phyloP scores from a whole-genome alignment of 2,797 vertebrate genomes.

The Brachyrhaphis roseni region DNA sequence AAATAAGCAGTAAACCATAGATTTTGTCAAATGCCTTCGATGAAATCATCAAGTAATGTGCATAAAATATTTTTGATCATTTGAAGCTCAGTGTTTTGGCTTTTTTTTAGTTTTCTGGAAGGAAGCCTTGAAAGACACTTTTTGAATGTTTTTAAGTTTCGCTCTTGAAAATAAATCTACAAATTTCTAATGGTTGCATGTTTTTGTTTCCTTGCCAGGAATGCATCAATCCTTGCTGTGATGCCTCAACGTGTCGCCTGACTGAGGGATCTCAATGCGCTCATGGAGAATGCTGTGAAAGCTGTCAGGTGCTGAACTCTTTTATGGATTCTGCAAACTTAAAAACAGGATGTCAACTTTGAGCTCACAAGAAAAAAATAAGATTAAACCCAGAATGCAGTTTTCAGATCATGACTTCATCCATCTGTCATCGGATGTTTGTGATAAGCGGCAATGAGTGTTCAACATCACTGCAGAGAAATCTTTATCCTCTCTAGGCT shows the following conservation, averaged over 20 bases:
- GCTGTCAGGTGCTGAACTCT: constrained; percentile 74
- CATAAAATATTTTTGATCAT: too few species aligned
- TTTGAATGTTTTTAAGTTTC: not conserved
- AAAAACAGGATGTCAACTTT: not conserved
- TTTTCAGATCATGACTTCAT: not conserved
- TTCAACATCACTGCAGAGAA: not conserved
- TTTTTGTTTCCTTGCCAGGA: constrained; percentile 72
- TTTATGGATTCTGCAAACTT: not conserved
- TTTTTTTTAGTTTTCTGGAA: too few species aligned
- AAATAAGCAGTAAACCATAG: too few species aligned
- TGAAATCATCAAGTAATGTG: too few species aligned
- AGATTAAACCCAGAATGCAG: not conserved
- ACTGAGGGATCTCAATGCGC: constrained; percentile 83
- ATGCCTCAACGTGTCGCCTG: constrained; percentile 87
- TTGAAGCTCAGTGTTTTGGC: too few species aligned
- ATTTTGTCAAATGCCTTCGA: too few species aligned
- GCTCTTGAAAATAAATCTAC: not conserved
- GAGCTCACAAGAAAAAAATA: not conserved
- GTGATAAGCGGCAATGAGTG: not conserved
- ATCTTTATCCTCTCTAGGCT: not conserved
- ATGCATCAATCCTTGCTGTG: constrained; percentile 87
- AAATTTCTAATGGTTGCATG: not conserved
- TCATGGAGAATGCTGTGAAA: constrained; percentile 85
- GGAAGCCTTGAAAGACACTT: not conserved
- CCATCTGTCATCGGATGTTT: not conserved